Evolutionary conservation across 2,888 invertebrate genomes (phyloP), one percentile per base, ranked within the genome.

Genomic region (Serripes groenlandicus): DNA sequence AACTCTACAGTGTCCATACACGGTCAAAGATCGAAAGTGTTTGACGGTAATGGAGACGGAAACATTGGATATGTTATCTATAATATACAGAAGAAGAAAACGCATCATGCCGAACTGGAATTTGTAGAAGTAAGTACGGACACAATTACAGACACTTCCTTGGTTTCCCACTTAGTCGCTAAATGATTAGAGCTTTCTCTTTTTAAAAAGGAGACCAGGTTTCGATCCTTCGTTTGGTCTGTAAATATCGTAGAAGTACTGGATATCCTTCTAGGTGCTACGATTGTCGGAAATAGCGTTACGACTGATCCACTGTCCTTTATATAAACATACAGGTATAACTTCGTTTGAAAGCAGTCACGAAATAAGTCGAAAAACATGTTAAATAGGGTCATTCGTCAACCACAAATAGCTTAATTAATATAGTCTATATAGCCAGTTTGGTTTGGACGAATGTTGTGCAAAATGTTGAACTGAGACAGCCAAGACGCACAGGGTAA

Each of bases 51-150:
- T 34, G 62, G 62, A 2, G 62, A 62, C 28, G 62, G 62, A 2
- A 34, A 62, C n/a, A 34, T 62, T 62, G 62, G 62, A 30, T 62
- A 62, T 28, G 62, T 62, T 3, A 62, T 62, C n/a, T 62, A 62
- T n/a, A 62, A 62, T n/a, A 62, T 62, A 34, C 62, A 62, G 34
- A 62, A 62, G 1, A 11, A 3, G 1, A 28, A 28, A 5, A n/a
- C n/a, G n/a, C n/a, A n/a, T n/a, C n/a, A n/a, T n/a, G 58, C 7
- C 11, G 58, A 7, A 26, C 58, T 58, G 23, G 7, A 58, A 28
- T 58, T 28, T 58, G 28, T 28, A 23, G 58, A 58, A 28, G 58
- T 58, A 26, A 26, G 26, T 42, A 42, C 42, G 18, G 42, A 9
- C 11, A 11, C 42, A 18, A 18, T 42, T 18, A 42, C 11, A 42